phyloP scores from a whole-genome alignment of 1,140 invertebrate genomes.

The Meloidogyne chitwoodi region DNA sequence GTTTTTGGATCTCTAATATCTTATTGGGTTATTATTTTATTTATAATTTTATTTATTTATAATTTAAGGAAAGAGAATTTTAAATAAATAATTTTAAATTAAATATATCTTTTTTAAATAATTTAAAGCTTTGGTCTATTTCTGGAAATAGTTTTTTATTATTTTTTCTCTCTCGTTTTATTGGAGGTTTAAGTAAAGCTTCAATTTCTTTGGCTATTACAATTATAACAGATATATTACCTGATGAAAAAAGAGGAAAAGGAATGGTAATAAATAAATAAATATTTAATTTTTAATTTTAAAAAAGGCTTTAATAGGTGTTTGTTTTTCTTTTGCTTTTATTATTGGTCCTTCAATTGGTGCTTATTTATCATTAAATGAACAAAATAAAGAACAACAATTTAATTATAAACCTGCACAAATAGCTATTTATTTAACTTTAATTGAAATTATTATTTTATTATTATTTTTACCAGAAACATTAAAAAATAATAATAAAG shows the following conservation, averaged over 20 bases:
- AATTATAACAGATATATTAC: constrained; percentile 85
- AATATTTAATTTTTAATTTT: too few species aligned
- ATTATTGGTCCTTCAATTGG: constrained; percentile 90
- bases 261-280: too few species aligned
- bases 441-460: constrained; percentile 76
- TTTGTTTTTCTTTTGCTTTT: constrained; percentile 95
- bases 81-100: constrained; percentile 1
- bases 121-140: constrained; percentile 77
- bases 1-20: constrained; percentile 68
- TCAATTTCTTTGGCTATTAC: constrained; percentile 92
- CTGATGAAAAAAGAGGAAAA: constrained; percentile 74
- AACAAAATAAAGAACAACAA: constrained; percentile 61
- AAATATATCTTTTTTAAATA: too few species aligned
- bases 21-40: constrained; percentile 44
- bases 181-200: constrained; percentile 91
- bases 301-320: constrained; percentile 89
- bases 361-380: constrained; percentile 77
- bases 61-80: constrained; percentile 1
- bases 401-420: constrained; percentile 81
- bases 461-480: constrained; percentile 77
- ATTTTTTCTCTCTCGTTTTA: constrained; percentile 84
- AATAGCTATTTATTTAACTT: constrained; percentile 75
- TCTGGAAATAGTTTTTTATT: constrained; percentile 77
- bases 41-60: not conserved
- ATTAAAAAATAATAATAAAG: constrained; percentile 63